Evolutionary conservation across 2,797 vertebrate genomes (phyloP).

Genomic region (Chelon labrosus): DNA sequence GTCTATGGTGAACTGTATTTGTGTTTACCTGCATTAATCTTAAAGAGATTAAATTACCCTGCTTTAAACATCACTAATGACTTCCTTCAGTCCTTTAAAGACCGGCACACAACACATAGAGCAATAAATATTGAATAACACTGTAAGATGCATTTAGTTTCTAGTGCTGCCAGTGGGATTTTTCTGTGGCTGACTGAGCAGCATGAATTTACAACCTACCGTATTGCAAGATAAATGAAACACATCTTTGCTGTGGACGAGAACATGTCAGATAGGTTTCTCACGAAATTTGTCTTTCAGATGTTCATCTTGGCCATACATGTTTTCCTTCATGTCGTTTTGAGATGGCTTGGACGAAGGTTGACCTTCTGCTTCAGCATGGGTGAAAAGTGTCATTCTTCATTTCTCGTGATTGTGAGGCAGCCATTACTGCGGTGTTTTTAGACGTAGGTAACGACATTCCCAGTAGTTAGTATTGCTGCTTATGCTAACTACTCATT

Average conservation of each 20-base stretch:
- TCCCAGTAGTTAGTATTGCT: too few relatives aligned
- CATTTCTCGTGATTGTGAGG: neutral
- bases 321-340: too few relatives aligned
- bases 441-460: neutral
- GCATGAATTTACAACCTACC: slow-evolving; percentile 16
- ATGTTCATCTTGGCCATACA: too few relatives aligned
- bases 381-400: slow-evolving; percentile 23
- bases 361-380: slow-evolving; percentile 31
- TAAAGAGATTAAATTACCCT: neutral
- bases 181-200: slow-evolving; percentile 23
- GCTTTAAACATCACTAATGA: neutral
- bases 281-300: too few relatives aligned
- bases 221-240: slow-evolving; percentile 33
- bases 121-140: slow-evolving; percentile 54
- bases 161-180: slow-evolving; percentile 25
- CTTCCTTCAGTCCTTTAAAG: slow-evolving; percentile 11
- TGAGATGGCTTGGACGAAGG: neutral
- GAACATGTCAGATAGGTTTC: neutral
- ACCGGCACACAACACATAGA: slow-evolving; percentile 15
- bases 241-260: neutral
- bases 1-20: slow-evolving; percentile 17
- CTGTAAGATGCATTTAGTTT: slow-evolving; percentile 42
- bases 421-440: slow-evolving; percentile 1
- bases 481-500: too few relatives aligned
- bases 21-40: slow-evolving; percentile 12